These are phyloP conservation scores for Amniataba percoides DNA, from an alignment of 2,797 vertebrate genomes.

Conservation along the genomic window DNA sequence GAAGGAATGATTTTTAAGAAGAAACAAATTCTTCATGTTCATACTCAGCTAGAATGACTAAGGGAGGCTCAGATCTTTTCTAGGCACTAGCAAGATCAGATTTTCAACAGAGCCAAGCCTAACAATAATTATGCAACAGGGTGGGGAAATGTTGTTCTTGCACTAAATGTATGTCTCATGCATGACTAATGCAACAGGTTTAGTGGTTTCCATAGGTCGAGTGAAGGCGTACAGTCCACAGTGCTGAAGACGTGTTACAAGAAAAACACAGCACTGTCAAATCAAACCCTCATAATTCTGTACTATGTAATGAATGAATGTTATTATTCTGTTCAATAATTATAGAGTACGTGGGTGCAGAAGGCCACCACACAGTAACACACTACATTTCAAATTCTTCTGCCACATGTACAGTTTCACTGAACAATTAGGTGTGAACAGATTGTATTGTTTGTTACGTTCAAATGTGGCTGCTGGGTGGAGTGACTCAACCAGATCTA, in stretches of 20 bases:
- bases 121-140: conserved; percentile 4
- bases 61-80: neutral
- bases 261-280: neutral
- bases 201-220: conserved; percentile 13
- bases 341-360: neutral
- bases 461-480: conserved; percentile 34
- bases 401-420: conserved; percentile 11
- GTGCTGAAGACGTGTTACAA: neutral
- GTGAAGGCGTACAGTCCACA: neutral
- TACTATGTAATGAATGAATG: neutral
- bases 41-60: neutral
- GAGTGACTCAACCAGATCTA: conserved; percentile 15
- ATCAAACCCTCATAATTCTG: neutral
- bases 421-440: conserved; percentile 13
- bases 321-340: neutral
- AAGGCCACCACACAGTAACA: neutral
- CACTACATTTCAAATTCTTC: conserved; percentile 20
- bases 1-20: neutral
- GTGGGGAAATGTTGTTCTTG: conserved; percentile 4
- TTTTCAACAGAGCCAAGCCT: neutral
- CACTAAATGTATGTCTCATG: conserved; percentile 16
- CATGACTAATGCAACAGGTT: conserved; percentile 44
- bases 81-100: neutral
- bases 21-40: neutral
- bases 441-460: conserved; percentile 13